Base-by-base conservation (phyloP, 2,113 vertebrate genomes). In the Percopsis transmontana region DNA sequence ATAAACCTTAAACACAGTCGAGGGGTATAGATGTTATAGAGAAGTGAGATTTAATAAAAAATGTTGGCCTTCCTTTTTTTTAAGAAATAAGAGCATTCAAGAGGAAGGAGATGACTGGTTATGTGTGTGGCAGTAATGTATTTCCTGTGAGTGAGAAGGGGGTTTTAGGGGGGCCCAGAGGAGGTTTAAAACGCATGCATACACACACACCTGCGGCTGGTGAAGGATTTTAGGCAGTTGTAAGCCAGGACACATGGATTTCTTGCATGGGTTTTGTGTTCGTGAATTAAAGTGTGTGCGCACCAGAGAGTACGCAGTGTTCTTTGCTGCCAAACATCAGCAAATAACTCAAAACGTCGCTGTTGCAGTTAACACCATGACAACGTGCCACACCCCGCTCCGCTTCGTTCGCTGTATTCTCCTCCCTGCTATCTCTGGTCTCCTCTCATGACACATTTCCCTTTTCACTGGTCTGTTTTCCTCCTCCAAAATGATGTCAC, bases 81-180 rank as follows among this genome's bases (percentile, higher is more conserved):
- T 44, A 18, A 80, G 42, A 63, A 59, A 70, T 39, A 67, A 65
- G 62, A 66, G 60, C 53, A 44, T 45, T 45, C 3, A 45, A 65
- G 60, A 62, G 56, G 68, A 21, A 62, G 59, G 67, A 58, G 62
- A 51, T 53, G 78, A 57, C 33, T 58, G 66, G 63, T 61, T 10
- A 70, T 70, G 72, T 67, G 63, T 11, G 67, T 33, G 4, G 8
- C 27, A 33, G 27, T n/a, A 33, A 7, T 33, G 8, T 33, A 33
- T 33, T 33, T 33, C 27, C 27, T 33, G 27, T 33, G 5, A 33
- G 27, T 33, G 27, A 33, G 27, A 33, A 33, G 27, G 27, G 27
- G 1, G 5, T 33, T 33, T 33, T 33, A 1, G 27, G 27, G 4
- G 27, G 5, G 27, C 5, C 27, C n/a, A n/a, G n/a, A n/a, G n/a